Conservation (phyloP, 2,888 invertebrate genomes). For the Torymus aiolomorphi region DNA sequence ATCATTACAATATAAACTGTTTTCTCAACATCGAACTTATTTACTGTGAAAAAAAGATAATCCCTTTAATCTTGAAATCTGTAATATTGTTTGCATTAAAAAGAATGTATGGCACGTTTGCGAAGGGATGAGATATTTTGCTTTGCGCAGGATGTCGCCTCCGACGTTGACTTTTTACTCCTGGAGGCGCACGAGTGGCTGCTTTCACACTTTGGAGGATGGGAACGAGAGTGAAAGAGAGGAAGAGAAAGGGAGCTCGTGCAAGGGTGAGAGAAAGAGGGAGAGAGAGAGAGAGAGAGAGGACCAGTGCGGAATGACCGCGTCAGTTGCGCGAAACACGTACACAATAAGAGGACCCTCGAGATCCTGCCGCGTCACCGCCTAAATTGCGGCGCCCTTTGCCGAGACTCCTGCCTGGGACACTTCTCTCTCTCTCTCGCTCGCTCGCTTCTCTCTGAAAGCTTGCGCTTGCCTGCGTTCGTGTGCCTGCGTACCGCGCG, state of each 20-base stretch:
- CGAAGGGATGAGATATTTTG: constrained; percentile 24
- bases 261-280: neutral
- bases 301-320: constrained; percentile 30
- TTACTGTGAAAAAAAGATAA: too few species aligned
- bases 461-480: neutral
- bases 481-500: neutral
- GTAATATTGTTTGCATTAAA: constrained; percentile 13
- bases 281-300: constrained; percentile 13
- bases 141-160: constrained; percentile 26
- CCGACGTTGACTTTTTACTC: constrained; percentile 48
- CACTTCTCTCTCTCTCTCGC: constrained; percentile 24
- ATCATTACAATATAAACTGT: too few species aligned
- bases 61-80: too few species aligned
- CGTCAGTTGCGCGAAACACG: constrained; percentile 53
- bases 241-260: constrained; percentile 1
- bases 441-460: too few species aligned
- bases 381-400: constrained; percentile 43
- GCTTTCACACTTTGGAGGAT: constrained; percentile 36
- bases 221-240: neutral
- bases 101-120: constrained; percentile 5
- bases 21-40: too few species aligned
- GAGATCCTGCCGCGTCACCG: constrained; percentile 47
- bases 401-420: constrained; percentile 37
- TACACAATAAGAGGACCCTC: constrained; percentile 49
- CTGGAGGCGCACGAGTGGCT: constrained; percentile 46